Evolutionary conservation across 2,113 vertebrate species (phyloP).

Genomic region (Melanocharis versteri): DNA sequence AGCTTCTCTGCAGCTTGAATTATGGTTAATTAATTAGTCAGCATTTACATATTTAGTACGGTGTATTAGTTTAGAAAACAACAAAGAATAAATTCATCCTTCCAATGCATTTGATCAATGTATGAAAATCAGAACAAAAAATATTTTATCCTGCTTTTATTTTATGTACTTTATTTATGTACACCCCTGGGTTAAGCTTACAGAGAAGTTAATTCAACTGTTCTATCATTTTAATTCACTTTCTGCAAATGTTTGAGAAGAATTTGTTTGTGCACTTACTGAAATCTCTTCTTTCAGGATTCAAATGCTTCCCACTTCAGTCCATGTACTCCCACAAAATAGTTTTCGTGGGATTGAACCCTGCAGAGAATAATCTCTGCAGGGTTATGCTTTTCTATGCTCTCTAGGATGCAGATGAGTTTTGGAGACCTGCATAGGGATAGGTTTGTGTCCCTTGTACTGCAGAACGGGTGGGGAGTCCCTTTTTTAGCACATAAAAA

Average conservation of each 20-base stretch:
- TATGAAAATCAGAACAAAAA: background rate
- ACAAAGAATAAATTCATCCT: background rate
- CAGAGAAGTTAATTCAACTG: background rate
- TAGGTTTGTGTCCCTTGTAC: background rate
- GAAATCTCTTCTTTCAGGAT: background rate
- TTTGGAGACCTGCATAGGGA: background rate
- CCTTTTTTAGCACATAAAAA: background rate
- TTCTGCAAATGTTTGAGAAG: background rate
- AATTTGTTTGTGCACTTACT: background rate
- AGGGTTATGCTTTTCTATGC: background rate
- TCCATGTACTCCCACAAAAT: background rate
- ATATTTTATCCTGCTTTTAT: background rate
- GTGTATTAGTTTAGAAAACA: background rate
- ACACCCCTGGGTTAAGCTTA: background rate
- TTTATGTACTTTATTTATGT: background rate
- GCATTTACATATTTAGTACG: background rate
- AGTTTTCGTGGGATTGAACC: background rate
- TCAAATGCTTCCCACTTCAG: background rate
- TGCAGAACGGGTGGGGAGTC: background rate
- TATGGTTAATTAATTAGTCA: background rate
- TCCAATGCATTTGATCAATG: background rate
- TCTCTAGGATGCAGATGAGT: background rate
- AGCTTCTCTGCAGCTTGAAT: background rate
- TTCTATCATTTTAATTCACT: background rate
- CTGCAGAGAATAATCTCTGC: background rate